These are phyloP conservation scores for Uria aalge DNA, from an alignment of 2,113 vertebrate species.

Conservation along the genomic window DNA sequence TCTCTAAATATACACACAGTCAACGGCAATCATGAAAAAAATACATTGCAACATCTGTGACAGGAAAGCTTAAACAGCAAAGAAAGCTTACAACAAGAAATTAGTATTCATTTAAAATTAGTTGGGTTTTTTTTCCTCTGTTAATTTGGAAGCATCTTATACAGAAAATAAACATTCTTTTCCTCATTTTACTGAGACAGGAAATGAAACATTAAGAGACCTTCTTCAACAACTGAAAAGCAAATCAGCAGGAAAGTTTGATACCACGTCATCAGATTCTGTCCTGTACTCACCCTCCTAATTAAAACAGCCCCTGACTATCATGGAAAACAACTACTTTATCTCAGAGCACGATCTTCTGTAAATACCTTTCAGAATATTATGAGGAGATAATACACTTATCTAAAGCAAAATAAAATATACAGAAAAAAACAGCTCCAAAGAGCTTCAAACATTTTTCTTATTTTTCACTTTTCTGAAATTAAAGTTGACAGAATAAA, in stretches of 20 bases:
- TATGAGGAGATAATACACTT: not conserved
- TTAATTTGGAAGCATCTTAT: not conserved
- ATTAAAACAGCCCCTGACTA: not conserved
- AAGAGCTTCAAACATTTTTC: not conserved
- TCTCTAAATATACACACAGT: constrained; percentile 77
- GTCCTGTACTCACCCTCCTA: not conserved
- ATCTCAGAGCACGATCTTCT: not conserved
- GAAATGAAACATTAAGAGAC: not conserved
- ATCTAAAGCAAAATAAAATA: not conserved
- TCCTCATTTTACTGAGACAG: not conserved
- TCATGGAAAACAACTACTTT: not conserved
- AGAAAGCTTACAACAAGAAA: not conserved
- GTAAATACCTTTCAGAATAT: not conserved
- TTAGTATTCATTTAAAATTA: not conserved
- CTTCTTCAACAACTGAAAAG: not conserved
- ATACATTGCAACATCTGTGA: not conserved
- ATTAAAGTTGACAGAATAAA: not conserved
- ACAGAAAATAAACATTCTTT: not conserved
- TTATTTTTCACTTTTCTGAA: not conserved
- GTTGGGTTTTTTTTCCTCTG: not conserved
- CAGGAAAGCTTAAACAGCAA: not conserved
- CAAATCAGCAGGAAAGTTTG: not conserved
- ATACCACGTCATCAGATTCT: not conserved
- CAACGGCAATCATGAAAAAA: not conserved
- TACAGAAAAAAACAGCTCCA: not conserved